Evolutionary conservation across 64 coral and sea anemone genomes (phyloP).

Genomic region (Pachyseris speciosa): DNA sequence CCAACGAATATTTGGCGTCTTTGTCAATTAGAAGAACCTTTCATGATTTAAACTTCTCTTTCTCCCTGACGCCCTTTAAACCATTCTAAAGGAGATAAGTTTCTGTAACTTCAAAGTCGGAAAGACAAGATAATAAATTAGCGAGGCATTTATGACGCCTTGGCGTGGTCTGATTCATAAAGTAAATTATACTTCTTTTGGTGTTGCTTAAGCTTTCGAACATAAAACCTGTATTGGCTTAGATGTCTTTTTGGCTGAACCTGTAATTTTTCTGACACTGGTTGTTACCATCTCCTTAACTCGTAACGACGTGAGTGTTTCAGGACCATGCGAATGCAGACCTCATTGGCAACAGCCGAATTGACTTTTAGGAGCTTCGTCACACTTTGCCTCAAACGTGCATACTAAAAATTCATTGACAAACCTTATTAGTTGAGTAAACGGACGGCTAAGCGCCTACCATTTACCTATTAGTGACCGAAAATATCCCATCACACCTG

Average conservation of each 20-base stretch:
- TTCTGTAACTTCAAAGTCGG: not conserved
- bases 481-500: conserved; percentile 14
- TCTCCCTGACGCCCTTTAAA: not conserved
- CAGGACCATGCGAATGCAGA: not conserved
- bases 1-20: not conserved
- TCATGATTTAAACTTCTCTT: not conserved
- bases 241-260: not conserved
- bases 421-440: not conserved
- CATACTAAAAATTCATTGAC: not conserved
- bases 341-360: not conserved
- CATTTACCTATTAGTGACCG: not conserved
- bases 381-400: not conserved
- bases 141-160: too few relatives aligned
- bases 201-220: not conserved
- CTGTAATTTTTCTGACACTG: not conserved
- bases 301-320: not conserved
- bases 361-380: not conserved
- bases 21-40: not conserved
- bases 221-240: not conserved
- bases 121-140: too few relatives aligned
- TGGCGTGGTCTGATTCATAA: too few relatives aligned
- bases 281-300: not conserved
- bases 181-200: too few relatives aligned
- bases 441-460: not conserved
- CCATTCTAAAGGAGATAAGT: not conserved